Evolutionary conservation across 2,888 invertebrate species (phyloP).

Genomic region (Rhimphoctona megacephalus): DNA sequence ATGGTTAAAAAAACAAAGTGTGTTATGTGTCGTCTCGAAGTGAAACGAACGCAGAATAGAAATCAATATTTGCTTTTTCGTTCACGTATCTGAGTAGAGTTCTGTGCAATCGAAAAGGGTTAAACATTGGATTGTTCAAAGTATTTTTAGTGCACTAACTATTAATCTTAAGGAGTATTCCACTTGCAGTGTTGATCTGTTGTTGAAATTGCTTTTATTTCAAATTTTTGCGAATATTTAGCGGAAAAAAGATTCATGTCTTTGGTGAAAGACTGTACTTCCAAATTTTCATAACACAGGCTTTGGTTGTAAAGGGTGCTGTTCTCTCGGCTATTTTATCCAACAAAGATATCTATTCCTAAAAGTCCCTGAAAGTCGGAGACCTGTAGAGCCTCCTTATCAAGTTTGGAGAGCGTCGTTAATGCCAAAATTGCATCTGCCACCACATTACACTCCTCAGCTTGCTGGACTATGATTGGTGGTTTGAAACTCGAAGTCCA

Average conservation of each 20-base stretch:
- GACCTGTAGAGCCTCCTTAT: constrained; percentile 10
- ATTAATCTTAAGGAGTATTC: not conserved
- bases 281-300: constrained; percentile 29
- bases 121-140: not conserved
- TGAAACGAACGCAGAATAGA: not conserved
- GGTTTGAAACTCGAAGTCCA: not conserved
- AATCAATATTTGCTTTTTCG: constrained; percentile 7
- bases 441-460: not conserved
- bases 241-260: not conserved
- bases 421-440: constrained; percentile 40
- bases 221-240: too few relatives aligned
- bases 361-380: too few relatives aligned
- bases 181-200: not conserved
- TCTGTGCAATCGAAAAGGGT: not conserved
- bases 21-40: not conserved
- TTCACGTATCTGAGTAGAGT: not conserved
- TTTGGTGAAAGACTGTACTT: not conserved
- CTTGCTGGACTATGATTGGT: constrained; percentile 3
- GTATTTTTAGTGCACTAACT: not conserved
- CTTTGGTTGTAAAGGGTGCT: constrained; percentile 47
- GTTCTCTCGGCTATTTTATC: constrained; percentile 38
- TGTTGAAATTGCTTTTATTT: not conserved
- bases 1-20: constrained; percentile 13
- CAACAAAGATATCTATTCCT: not conserved
- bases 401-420: constrained; percentile 29